Base-by-base conservation (phyloP, 1,140 invertebrate species). In the Panagrolaimus sp. region DNA sequence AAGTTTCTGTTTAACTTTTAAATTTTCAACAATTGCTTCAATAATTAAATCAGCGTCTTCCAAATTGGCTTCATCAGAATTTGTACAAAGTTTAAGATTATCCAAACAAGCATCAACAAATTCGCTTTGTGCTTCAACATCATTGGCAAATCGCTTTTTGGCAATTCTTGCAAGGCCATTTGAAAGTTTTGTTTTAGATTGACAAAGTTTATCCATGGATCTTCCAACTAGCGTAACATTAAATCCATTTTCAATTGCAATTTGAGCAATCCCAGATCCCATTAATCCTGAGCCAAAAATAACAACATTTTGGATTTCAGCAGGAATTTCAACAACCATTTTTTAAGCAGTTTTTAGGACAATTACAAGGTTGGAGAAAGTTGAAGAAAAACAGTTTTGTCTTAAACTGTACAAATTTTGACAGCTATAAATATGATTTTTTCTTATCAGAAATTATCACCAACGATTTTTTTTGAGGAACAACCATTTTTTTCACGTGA, bases 21-120 rank as follows among this genome's bases (percentile, higher is more conserved):
- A 48, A 58, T 83, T 78, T 65, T 80, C 78, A 64, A 83, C 79
- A 43, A 80, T 76, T 32, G 78, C 78, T 63, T 80, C 78, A 26
- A 80, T 67, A 10, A 80, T 67, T 43, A 80, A 58, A 63, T 80
- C 81, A n/a, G 75, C 79, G 24, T 52, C 28, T n/a, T 58, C 43
- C n/a, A 76, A 45, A 44, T 71, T 45, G 17, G 77, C 76, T 17
- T 75, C 73, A 9, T 63, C 46, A 26, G 79, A 15, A 43, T 67
- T 65, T 14, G 63, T 74, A 44, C 70, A 52, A 21, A 76, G 44
- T 47, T 78, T 44, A n/a, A 76, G 44, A 21, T 68, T 65, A 26
- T 43, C 52, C n/a, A 76, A 38, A 12, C 64, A 48, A 1, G 43
- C 45, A 21, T 76, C 65, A 15, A 76, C 48, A 44, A 66, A 76